phyloP scores from a whole-genome alignment of 2,113 vertebrate genomes.

The Oostethus manadensis region DNA sequence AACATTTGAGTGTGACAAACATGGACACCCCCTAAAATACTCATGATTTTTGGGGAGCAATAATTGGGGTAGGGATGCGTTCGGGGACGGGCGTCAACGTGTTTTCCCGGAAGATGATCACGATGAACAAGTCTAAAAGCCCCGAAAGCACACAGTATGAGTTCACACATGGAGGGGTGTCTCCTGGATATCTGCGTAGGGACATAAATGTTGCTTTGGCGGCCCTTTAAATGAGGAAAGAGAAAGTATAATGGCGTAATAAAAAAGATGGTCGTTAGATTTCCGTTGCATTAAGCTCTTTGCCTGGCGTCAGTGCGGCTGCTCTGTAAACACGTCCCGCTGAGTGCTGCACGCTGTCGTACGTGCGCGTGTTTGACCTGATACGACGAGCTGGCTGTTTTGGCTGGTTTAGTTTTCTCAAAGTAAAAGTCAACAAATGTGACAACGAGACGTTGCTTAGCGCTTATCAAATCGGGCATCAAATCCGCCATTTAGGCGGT shows the following conservation, averaged over 20 bases:
- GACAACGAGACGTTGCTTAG: constrained; percentile 27
- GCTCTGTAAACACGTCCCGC: constrained; percentile 58
- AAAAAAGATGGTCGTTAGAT: constrained; percentile 70
- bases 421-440: constrained; percentile 10
- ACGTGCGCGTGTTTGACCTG: constrained; percentile 25
- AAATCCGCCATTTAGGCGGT: constrained; percentile 26
- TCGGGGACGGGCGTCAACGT: too few relatives aligned
- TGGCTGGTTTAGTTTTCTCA: constrained; percentile 7
- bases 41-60: too few relatives aligned
- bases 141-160: too few relatives aligned
- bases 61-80: too few relatives aligned
- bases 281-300: constrained; percentile 67
- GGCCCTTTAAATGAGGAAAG: constrained; percentile 59
- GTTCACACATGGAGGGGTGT: not conserved
- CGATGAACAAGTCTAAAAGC: too few relatives aligned
- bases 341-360: constrained; percentile 36
- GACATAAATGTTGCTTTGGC: constrained; percentile 35
- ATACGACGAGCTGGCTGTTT: constrained; percentile 35
- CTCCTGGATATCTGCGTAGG: not conserved
- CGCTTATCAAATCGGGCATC: constrained; percentile 32
- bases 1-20: too few relatives aligned
- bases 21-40: too few relatives aligned
- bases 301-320: constrained; percentile 59
- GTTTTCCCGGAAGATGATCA: too few relatives aligned
- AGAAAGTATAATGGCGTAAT: constrained; percentile 68